Evolutionary conservation across 2,797 vertebrate genomes (phyloP), one percentile per base, ranked within the genome.

Genomic region (Micromesistius poutassou): DNA sequence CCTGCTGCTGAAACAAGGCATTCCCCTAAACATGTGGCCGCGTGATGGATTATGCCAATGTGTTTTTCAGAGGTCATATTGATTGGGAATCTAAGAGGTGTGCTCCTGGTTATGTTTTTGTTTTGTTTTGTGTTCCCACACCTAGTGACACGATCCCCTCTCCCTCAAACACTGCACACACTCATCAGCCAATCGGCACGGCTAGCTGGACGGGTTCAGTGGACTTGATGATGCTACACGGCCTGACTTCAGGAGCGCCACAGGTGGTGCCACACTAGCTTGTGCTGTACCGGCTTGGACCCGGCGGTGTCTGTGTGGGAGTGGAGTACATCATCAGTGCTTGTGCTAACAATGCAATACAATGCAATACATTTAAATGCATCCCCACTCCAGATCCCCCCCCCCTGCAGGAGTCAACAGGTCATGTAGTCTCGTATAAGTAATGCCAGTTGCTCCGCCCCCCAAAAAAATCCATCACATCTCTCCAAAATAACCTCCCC

Each of bases 51-150:
- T 90, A 90, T 87, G 87, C 84, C 84, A 80, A 88, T 86, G 85
- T 84, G 83, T 86, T 89, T 92, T 89, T 82, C 90, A 86, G 89
- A 93, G 92, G 92, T 93, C 92, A 89, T 91, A 92, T 93, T 90
- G 93, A 94, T 93, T 88, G 86, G 85, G 78, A 80, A 79, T 83
- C 83, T 79, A 81, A 88, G 88, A 90, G 80, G 85, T 86, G 91
- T 92, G 92, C 88, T 89, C 75, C 62, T 71, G 14, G 80, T 87
- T 90, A 87, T 82, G 85, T 42, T 16, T 13, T 13, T 42, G 10
- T 42, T 42, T 42, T 42, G 12, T 38, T 10, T 80, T 74, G 30
- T 71, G 77, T 78, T 74, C 77, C 76, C 62, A 79, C 83, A 13
- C 55, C 4, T 19, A 75, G 73, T 78, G 80, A 79, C 71, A 76